Evolutionary conservation across 2,113 vertebrate species (phyloP), one percentile per base, ranked within the genome.

Genomic region (Passer montanus): DNA sequence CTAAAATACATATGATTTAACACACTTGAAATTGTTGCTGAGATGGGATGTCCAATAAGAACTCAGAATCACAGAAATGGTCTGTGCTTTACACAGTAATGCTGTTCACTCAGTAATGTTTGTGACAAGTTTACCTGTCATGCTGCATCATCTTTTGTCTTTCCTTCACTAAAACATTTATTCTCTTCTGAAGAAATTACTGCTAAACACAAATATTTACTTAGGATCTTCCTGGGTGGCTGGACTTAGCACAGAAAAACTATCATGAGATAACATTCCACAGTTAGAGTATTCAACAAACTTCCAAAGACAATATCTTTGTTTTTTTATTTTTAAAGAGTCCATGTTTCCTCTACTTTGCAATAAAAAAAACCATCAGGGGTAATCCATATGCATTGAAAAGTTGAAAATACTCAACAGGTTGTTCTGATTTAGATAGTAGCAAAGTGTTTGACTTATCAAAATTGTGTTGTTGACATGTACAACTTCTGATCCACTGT

Each of bases 41-140:
- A 27, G 10, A 6, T 59, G 8, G 11, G 4, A 59, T 62, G 10
- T 53, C 20, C 46, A 12, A 1, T 7, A 69, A 73, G 12, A 82
- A 15, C 37, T 90, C 7, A 4, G 19, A 79, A 58, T 69, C 37
- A 53, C 37, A 85, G 53, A 64, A 58, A 11, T 30, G 15, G 4
- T 62, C 35, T 43, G 16, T 58, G 60, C 37, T 27, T 69, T 23
- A 19, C 15, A 26, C 10, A 79, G 3, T 46, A 69, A n/a, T 30
- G 12, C 12, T 23, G 27, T 39, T 75, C 41, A 41, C 41, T 60
- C 13, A 41, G 9, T 62, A 86, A 56, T 43, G 27, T 2, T 30
- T 2, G 0, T 31, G 24, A 5, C 49, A 85, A 56, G 11, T 70
- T 46, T 89, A n/a, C 24, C 15, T 1, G 0, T 3, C 11, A 33